Evolutionary conservation across 2,888 invertebrate genomes (phyloP).

Genomic region (Ophraella communa): DNA sequence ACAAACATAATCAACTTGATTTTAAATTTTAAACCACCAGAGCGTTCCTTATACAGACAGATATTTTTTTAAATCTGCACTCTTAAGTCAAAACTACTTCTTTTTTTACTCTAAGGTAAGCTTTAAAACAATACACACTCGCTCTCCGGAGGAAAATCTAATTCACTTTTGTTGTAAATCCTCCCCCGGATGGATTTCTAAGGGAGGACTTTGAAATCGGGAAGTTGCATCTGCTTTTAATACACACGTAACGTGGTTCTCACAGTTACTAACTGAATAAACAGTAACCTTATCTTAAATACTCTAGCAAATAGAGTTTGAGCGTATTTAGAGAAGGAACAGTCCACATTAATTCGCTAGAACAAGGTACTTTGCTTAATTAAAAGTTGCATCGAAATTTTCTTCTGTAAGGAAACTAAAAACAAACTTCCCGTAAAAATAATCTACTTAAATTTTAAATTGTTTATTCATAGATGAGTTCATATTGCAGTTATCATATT

Average conservation of each 20-base stretch:
- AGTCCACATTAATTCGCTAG: too few relatives aligned
- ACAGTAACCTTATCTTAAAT: conserved; percentile 57
- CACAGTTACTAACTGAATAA: conserved; percentile 55
- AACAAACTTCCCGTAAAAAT: too few relatives aligned
- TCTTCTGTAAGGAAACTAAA: too few relatives aligned
- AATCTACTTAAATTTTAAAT: too few relatives aligned
- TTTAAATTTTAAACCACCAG: too few relatives aligned
- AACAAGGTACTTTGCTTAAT: too few relatives aligned
- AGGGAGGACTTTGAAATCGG: conserved; percentile 6
- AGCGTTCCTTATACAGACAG: too few relatives aligned
- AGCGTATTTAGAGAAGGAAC: conserved; percentile 9
- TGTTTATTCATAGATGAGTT: neutral
- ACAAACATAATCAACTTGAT: neutral
- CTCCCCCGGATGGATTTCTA: conserved; percentile 1
- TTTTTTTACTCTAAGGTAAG: conserved; percentile 7
- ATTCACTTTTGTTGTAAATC: conserved; percentile 22
- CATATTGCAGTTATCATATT: neutral
- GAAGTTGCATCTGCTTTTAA: conserved; percentile 31
- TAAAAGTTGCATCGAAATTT: too few relatives aligned
- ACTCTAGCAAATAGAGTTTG: conserved; percentile 50
- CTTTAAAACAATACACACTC: conserved; percentile 8
- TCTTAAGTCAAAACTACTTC: conserved; percentile 1
- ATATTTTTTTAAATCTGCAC: conserved; percentile 5
- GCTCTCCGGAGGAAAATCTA: conserved; percentile 17
- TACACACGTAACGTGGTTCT: conserved; percentile 36